Conservation (phyloP, 2,888 invertebrate genomes). For the Argyra leucocephala region DNA sequence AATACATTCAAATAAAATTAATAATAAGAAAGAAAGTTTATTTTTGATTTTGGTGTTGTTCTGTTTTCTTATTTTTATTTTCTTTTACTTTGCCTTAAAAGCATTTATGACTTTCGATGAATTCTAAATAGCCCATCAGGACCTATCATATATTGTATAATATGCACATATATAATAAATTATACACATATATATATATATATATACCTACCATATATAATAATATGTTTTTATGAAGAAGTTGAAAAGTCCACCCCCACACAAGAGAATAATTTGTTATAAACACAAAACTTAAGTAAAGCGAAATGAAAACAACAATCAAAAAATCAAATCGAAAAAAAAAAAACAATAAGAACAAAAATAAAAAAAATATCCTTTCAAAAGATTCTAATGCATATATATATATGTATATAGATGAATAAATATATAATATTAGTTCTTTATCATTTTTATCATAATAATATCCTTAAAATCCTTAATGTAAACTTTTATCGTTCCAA, state of each 20-base stretch:
- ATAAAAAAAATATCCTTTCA: not conserved
- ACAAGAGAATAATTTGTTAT: not conserved
- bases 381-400: not conserved
- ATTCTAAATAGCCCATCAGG: conserved; percentile 6
- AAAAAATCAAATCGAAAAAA: not conserved
- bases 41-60: not conserved
- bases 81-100: not conserved
- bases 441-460: not conserved
- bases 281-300: no score
- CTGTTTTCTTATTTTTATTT: not conserved
- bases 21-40: not conserved
- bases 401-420: no score
- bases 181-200: not conserved
- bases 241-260: not conserved
- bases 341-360: not conserved
- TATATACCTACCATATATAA: not conserved
- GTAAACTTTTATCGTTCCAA: not conserved
- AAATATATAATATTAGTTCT: not conserved
- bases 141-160: not conserved
- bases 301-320: not conserved
- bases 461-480: not conserved
- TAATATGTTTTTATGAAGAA: not conserved
- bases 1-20: not conserved
- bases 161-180: no score
- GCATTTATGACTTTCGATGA: conserved; percentile 6